phyloP scores from a whole-genome alignment of 2,113 vertebrate genomes.

The Grus americana region DNA sequence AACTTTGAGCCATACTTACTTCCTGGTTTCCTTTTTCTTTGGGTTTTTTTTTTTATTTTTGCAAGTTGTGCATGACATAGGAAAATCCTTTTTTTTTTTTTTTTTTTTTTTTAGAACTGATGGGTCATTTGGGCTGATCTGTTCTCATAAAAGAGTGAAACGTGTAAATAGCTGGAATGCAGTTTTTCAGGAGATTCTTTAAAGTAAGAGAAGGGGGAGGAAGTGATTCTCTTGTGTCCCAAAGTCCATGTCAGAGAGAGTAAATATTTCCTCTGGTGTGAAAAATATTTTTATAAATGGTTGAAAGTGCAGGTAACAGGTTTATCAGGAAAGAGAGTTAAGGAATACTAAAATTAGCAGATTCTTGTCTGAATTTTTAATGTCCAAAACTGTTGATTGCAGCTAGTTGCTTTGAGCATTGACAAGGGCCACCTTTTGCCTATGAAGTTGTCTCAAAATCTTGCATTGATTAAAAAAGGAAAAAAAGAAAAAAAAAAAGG shows the following conservation, averaged over 20 bases:
- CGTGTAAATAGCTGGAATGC: constrained; percentile 71
- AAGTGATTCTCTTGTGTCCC: constrained; percentile 63
- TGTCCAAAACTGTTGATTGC: constrained; percentile 26
- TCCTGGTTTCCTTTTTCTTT: not conserved
- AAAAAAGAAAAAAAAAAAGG: not conserved
- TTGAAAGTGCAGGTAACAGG: constrained; percentile 52
- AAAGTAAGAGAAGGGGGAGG: constrained; percentile 26
- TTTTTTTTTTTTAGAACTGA: not conserved
- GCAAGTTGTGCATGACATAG: constrained; percentile 56
- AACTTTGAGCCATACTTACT: not conserved
- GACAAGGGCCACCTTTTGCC: constrained; percentile 71
- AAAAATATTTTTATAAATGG: constrained; percentile 56
- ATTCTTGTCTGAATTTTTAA: constrained; percentile 47
- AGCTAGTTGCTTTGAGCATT: constrained; percentile 50
- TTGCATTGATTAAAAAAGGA: constrained; percentile 28
- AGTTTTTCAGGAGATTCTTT: constrained; percentile 69
- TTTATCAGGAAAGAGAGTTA: constrained; percentile 53
- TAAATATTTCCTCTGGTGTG: constrained; percentile 36
- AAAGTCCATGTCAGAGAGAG: constrained; percentile 52
- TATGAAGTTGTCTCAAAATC: constrained; percentile 54
- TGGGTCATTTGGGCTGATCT: constrained; percentile 38
- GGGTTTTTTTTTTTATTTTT: not conserved
- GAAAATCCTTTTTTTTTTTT: not conserved
- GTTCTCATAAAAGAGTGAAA: constrained; percentile 45
- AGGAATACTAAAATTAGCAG: constrained; percentile 25